Evolutionary conservation across 2,797 vertebrate species (phyloP).

Genomic region (Distichodus sexfasciatus): DNA sequence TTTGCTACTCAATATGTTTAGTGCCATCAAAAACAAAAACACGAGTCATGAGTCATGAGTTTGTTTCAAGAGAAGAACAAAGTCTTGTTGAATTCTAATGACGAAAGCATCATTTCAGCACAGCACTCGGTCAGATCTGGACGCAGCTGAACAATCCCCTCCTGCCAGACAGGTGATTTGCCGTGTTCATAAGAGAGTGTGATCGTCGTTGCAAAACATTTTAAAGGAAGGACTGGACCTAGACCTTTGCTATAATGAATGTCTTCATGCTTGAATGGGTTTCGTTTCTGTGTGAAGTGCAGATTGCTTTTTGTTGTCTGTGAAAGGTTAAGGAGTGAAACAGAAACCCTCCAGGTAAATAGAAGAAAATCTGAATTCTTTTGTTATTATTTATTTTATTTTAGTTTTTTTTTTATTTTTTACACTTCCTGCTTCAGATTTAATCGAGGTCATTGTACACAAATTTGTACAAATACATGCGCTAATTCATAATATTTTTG

Average conservation of each 20-base stretch:
- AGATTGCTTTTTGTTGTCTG: too few relatives aligned
- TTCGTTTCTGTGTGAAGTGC: too few relatives aligned
- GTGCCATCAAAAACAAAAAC: slow-evolving; percentile 2
- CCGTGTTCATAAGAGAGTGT: not conserved
- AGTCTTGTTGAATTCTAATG: slow-evolving; percentile 27
- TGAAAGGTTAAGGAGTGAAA: too few relatives aligned
- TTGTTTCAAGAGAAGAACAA: slow-evolving; percentile 1
- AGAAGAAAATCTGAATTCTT: too few relatives aligned
- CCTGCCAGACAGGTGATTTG: not conserved
- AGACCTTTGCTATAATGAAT: not conserved
- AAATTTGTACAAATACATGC: too few relatives aligned
- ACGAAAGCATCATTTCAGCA: slow-evolving; percentile 12
- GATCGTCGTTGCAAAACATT: not conserved
- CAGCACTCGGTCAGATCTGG: slow-evolving; percentile 20
- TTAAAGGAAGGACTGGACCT: not conserved
- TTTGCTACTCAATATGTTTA: not conserved
- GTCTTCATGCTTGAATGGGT: not conserved
- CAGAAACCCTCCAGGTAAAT: too few relatives aligned
- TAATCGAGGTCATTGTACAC: too few relatives aligned
- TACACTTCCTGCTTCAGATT: too few relatives aligned
- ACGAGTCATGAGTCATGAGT: slow-evolving; percentile 7
- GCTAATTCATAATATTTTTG: too few relatives aligned
- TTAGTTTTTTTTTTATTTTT: too few relatives aligned
- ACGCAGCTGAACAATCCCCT: not conserved
- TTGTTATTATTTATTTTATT: too few relatives aligned